Evolutionary conservation across 2,113 vertebrate species (phyloP), one percentile per base, ranked within the genome.

Genomic region (Heterocephalus glaber): DNA sequence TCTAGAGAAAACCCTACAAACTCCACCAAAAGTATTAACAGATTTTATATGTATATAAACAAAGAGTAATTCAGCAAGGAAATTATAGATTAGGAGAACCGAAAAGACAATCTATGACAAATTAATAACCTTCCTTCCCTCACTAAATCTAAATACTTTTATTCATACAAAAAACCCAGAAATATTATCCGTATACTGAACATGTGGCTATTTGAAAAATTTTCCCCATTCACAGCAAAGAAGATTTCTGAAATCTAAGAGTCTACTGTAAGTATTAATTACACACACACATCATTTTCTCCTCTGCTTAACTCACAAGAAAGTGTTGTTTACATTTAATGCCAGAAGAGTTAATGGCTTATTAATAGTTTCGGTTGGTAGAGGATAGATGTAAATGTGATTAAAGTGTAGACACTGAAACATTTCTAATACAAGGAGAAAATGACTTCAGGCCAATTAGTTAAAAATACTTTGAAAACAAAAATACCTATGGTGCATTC

Each of bases 201-300:
- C 22, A 70, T 44, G 14, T 85, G 24, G 24, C 4, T 70, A 77
- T 65, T 77, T 68, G 54, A 58, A 90, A 93, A 77, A 63, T 58
- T 85, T 61, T 52, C 60, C 4, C 47, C 61, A 80, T 74, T 30
- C 54, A 77, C 5, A 49, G 44, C 26, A 83, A 56, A 90, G 24
- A 65, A 93, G 5, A n/a, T 77, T 90, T 91, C 77, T 77, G 44
- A 91, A 93, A 89, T 91, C 63, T 68, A 11, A 90, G 28, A 61
- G 13, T 86, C 56, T 66, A 76, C 19, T 61, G 7, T 19, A 81
- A 60, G 49, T 85, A 93, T 60, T 81, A 74, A 82, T 65, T 70
- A 58, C 44, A 89, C 24, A 84, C 33, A 19, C 5, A 56, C 89
- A 79, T 85, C 10, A 93, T 60, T 86, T 89, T 93, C 74, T 28